phyloP scores from a whole-genome alignment of 1,140 invertebrate species.

The Halotydeus destructor region DNA sequence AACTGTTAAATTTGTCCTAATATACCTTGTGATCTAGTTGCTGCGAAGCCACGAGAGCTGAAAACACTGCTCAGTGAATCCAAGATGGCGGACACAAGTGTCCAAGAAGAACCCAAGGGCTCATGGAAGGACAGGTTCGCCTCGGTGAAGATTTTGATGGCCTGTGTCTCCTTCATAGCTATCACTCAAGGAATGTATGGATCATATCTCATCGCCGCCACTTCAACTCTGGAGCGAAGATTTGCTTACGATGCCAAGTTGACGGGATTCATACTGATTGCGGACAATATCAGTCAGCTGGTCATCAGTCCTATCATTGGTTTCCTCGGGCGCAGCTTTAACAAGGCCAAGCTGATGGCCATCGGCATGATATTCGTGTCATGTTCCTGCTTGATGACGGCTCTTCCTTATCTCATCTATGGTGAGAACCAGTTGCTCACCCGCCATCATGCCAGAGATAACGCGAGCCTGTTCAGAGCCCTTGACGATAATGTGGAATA shows the following conservation, averaged over 20 bases:
- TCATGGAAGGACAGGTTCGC: constrained; percentile 43
- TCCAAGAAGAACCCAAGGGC: too few species aligned
- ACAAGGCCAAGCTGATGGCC: constrained; percentile 44
- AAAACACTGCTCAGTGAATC: too few species aligned
- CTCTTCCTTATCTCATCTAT: constrained; percentile 42
- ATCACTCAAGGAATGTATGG: constrained; percentile 49
- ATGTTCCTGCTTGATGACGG: constrained; percentile 38
- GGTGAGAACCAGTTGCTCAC: too few species aligned
- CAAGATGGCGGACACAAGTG: too few species aligned
- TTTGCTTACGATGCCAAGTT: constrained; percentile 54
- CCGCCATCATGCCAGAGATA: too few species aligned
- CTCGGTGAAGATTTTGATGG: constrained; percentile 48
- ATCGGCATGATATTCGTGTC: constrained; percentile 44
- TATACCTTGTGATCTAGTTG: too few species aligned
- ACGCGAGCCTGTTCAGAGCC: too few species aligned
- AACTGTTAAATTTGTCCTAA: too few species aligned
- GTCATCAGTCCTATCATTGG: constrained; percentile 28
- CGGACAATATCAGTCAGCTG: constrained; percentile 17
- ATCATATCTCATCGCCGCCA: constrained; percentile 39
- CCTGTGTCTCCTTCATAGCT: constrained; percentile 46
- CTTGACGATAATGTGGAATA: too few species aligned
- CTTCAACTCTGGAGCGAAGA: constrained; percentile 55
- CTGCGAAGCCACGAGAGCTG: too few species aligned
- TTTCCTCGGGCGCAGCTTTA: constrained; percentile 40
- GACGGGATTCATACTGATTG: constrained; percentile 34